Evolutionary conservation across 2,113 vertebrate genomes (phyloP).

Genomic region (Meriones unguiculatus): DNA sequence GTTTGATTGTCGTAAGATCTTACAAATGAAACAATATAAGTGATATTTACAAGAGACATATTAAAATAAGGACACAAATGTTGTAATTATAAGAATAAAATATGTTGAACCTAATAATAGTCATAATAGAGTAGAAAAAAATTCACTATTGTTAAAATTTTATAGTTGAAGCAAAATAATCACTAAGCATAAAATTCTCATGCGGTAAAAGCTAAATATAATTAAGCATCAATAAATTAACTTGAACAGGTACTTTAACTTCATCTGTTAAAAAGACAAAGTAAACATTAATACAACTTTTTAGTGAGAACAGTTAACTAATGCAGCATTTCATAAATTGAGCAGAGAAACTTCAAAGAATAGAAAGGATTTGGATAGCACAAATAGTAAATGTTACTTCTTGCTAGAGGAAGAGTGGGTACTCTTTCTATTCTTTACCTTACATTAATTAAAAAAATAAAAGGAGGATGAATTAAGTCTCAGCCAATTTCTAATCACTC

Average conservation of each 20-base stretch:
- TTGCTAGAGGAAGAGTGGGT: neutral
- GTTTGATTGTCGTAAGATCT: neutral
- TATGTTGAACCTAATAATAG: neutral
- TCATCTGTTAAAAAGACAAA: neutral
- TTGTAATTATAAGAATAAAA: neutral
- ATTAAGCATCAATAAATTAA: neutral
- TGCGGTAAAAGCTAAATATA: neutral
- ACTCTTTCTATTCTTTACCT: neutral
- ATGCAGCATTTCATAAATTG: neutral
- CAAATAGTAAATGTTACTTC: neutral
- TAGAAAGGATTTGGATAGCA: neutral
- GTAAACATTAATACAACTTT: neutral
- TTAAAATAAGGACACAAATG: neutral
- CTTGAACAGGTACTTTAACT: neutral
- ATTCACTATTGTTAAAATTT: neutral
- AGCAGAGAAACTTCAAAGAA: neutral
- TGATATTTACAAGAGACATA: neutral
- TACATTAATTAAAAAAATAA: neutral
- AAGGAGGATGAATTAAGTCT: neutral
- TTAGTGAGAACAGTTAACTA: neutral
- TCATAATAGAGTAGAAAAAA: neutral
- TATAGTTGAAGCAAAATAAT: neutral
- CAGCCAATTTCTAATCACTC: neutral
- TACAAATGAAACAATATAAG: neutral
- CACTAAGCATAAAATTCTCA: neutral